These are phyloP conservation scores for Centropus unirufus DNA, from an alignment of 2,113 vertebrate species.

Conservation along the genomic window DNA sequence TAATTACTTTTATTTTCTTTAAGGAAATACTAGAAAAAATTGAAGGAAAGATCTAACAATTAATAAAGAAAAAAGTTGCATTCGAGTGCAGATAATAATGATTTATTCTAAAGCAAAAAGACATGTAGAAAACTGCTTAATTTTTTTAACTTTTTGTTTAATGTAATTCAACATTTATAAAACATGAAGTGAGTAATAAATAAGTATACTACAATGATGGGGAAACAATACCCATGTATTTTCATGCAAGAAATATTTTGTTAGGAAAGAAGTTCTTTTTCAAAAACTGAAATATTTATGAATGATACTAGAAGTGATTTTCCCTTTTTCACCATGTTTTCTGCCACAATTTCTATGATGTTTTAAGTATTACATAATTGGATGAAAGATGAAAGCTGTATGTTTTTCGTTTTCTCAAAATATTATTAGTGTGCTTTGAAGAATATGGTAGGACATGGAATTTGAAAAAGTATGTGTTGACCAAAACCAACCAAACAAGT, in stretches of 20 bases:
- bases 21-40: background rate
- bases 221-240: background rate
- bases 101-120: background rate
- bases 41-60: background rate
- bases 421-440: background rate
- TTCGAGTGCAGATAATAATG: background rate
- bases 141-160: background rate
- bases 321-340: background rate
- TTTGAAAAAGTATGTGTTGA: background rate
- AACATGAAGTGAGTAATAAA: background rate
- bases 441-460: accelerated
- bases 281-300: background rate
- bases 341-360: background rate
- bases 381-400: background rate
- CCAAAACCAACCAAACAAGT: accelerated
- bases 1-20: background rate
- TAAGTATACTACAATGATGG: background rate
- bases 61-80: background rate
- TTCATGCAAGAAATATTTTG: background rate
- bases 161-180: background rate
- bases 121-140: background rate
- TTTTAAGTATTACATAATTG: background rate
- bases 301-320: background rate
- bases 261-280: background rate
- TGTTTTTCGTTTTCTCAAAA: background rate